Conservation (phyloP, 2,113 vertebrate species). For the Carassius carassius region DNA sequence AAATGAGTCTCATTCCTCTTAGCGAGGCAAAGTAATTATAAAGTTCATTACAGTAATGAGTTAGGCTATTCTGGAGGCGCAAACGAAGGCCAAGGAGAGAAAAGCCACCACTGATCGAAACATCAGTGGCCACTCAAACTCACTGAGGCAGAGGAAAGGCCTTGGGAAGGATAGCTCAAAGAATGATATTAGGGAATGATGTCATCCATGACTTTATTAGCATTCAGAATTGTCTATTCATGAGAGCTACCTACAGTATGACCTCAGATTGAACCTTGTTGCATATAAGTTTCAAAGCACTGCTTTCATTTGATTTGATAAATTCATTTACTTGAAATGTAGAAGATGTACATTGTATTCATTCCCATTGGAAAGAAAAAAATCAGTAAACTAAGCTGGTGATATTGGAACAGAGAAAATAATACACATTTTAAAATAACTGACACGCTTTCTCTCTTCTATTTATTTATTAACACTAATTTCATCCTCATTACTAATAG, state of each 20-base stretch:
- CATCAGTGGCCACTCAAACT: slow-evolving; percentile 59
- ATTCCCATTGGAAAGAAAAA: not conserved
- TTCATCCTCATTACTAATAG: slow-evolving; percentile 3
- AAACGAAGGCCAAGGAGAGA: slow-evolving; percentile 68
- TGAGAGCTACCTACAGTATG: not conserved
- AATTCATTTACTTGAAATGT: not conserved
- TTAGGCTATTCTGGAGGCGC: slow-evolving; percentile 71
- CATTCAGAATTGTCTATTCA: not conserved
- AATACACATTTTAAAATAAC: not conserved
- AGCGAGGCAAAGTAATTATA: slow-evolving; percentile 80
- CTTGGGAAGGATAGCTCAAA: slow-evolving; percentile 32
- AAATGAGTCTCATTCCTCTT: slow-evolving; percentile 77
- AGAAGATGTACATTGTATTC: not conserved
- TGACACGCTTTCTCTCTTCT: slow-evolving; percentile 3
- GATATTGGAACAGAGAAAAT: not conserved
- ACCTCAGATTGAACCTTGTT: not conserved
- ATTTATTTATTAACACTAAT: slow-evolving; percentile 6
- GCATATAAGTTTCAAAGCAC: not conserved
- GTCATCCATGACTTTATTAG: slow-evolving; percentile 17
- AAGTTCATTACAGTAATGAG: slow-evolving; percentile 84
- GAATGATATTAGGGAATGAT: slow-evolving; percentile 39
- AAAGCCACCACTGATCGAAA: slow-evolving; percentile 74
- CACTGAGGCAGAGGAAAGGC: slow-evolving; percentile 27
- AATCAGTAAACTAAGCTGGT: not conserved
- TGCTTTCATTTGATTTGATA: not conserved